Conservation (phyloP, 2,113 vertebrate genomes). For the Tautogolabrus adspersus region DNA sequence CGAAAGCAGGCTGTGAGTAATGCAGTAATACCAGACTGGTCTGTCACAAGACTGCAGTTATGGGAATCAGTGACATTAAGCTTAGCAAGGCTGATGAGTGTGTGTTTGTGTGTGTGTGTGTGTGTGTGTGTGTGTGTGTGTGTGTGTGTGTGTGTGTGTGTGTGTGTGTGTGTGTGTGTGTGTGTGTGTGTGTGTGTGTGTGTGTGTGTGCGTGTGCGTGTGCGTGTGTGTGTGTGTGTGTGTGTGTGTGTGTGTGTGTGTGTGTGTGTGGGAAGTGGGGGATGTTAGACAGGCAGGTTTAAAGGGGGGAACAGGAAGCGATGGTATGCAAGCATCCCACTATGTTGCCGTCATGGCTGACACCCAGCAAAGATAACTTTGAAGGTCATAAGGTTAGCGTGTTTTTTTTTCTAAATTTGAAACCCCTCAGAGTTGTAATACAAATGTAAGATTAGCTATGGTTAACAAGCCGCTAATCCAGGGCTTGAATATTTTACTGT, state of each 20-base stretch:
- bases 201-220: slow-evolving; percentile 41
- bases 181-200: slow-evolving; percentile 44
- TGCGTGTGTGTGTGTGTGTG: slow-evolving; percentile 42
- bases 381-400: background rate
- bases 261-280: slow-evolving; percentile 36
- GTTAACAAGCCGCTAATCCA: background rate
- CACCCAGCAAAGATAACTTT: background rate
- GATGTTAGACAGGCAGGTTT: slow-evolving; percentile 26
- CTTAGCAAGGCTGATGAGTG: slow-evolving; percentile 29
- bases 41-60: slow-evolving; percentile 76
- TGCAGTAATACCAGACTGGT: slow-evolving; percentile 50
- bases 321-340: slow-evolving; percentile 17
- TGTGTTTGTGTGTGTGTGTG: slow-evolving; percentile 33
- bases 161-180: slow-evolving; percentile 45
- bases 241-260: slow-evolving; percentile 45
- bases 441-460: background rate
- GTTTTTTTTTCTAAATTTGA: background rate
- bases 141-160: no score
- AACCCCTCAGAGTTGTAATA: background rate
- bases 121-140: slow-evolving; percentile 32
- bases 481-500: background rate
- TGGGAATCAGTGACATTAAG: slow-evolving; percentile 63
- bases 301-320: slow-evolving; percentile 48
- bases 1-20: slow-evolving; percentile 57
- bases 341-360: background rate